Evolutionary conservation across 1,140 invertebrate genomes (phyloP).

Genomic region (Rhagoletis pomonella): DNA sequence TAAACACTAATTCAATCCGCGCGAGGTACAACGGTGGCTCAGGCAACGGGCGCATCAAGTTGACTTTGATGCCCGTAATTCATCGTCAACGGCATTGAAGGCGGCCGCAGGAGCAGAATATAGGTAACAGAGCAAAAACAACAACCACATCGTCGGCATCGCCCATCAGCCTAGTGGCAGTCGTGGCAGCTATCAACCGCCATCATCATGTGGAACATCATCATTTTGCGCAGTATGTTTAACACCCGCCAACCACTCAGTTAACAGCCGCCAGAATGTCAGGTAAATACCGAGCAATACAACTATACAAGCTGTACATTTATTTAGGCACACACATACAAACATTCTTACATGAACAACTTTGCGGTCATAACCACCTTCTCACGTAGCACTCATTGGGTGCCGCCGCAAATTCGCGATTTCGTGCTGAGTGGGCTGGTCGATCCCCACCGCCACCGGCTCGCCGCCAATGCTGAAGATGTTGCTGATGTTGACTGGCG

Average conservation of each 20-base stretch:
- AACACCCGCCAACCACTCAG: constrained; percentile 50
- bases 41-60: constrained; percentile 1
- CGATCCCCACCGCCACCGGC: constrained; percentile 2
- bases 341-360: not conserved
- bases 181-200: constrained; percentile 49
- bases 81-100: not conserved
- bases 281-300: constrained; percentile 12
- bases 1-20: constrained; percentile 46
- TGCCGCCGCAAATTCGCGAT: constrained; percentile 49
- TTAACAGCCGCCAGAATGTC: constrained; percentile 48
- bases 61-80: constrained; percentile 46
- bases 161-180: constrained; percentile 41
- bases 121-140: not conserved
- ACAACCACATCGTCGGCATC: constrained; percentile 17
- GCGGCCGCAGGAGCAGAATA: constrained; percentile 23
- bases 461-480: not conserved
- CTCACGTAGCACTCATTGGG: constrained; percentile 44
- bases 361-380: constrained; percentile 35
- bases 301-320: not conserved
- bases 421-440: constrained; percentile 45
- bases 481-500: constrained; percentile 21
- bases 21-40: not conserved
- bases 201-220: constrained; percentile 49
- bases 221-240: constrained; percentile 48
- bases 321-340: not conserved